phyloP scores from a whole-genome alignment of 2,888 invertebrate species.

The Pollenia labialis region DNA sequence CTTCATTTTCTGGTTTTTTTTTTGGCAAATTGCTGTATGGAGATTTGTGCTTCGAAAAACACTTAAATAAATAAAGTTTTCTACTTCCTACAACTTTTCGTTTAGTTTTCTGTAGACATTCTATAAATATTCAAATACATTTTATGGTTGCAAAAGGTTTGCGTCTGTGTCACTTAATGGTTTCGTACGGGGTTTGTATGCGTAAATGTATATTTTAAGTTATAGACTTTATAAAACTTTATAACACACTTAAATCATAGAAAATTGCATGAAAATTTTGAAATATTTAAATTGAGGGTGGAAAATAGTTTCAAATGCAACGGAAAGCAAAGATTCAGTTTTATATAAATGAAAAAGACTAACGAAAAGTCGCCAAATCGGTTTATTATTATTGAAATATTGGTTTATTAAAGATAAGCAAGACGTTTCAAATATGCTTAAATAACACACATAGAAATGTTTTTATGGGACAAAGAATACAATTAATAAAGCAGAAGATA shows the following conservation, averaged over 20 bases:
- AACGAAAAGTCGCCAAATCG: no score
- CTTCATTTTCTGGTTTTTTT: background rate
- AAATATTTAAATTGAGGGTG: background rate
- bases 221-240: slow-evolving; percentile 12
- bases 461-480: no score
- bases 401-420: no score
- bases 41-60: slow-evolving; percentile 25
- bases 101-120: slow-evolving; percentile 27
- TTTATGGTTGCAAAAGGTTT: background rate
- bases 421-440: no score
- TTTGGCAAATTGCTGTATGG: slow-evolving; percentile 35
- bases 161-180: background rate
- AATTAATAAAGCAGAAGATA: no score
- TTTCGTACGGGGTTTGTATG: background rate
- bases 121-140: slow-evolving; percentile 42
- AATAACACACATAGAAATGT: no score
- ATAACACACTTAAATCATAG: slow-evolving; percentile 19
- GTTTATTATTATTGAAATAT: no score
- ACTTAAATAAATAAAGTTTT: slow-evolving; percentile 39
- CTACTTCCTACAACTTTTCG: background rate
- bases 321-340: no score
- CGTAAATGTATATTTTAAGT: background rate
- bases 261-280: slow-evolving; percentile 4
- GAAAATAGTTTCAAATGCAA: background rate
- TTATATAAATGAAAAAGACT: no score